phyloP scores from a whole-genome alignment of 37 sponge, comb jelly and placozoan species.

The Corticium candelabrum region DNA sequence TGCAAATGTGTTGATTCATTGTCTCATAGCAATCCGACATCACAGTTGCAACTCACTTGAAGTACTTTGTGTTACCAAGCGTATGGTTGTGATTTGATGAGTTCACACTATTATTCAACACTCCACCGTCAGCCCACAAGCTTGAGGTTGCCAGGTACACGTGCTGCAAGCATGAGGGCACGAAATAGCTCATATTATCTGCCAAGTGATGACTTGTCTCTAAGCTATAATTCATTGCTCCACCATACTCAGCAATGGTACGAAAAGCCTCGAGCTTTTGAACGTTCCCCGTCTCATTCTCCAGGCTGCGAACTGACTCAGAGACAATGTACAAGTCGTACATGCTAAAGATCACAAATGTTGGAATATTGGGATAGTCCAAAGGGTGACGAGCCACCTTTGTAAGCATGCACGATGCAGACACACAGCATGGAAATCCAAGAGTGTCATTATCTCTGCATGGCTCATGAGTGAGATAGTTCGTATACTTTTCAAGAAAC shows the following conservation, averaged over 20 bases:
- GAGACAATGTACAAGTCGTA: constrained; percentile 57
- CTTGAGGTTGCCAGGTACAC: constrained; percentile 61
- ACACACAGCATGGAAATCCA: constrained; percentile 34
- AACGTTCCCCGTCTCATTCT: not conserved
- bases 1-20: not conserved
- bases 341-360: constrained; percentile 30
- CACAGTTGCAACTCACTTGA: not conserved
- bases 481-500: not conserved
- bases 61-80: not conserved
- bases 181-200: constrained; percentile 27
- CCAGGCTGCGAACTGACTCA: not conserved
- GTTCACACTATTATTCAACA: not conserved
- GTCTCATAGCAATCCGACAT: not conserved
- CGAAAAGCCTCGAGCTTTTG: constrained; percentile 17
- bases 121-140: constrained; percentile 32
- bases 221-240: constrained; percentile 74
- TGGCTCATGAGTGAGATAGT: constrained; percentile 1
- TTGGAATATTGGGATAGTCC: constrained; percentile 18
- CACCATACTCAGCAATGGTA: constrained; percentile 58
- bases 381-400: not conserved
- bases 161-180: constrained; percentile 60
- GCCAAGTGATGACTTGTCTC: not conserved
- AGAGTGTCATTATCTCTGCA: constrained; percentile 26
- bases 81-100: not conserved
- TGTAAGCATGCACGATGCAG: constrained; percentile 30